A percentile compares a stretch with the other conserved stretches of the same genome.
These are phyloP conservation scores for Sitta europaea DNA, from an alignment of 2,113 vertebrate species.

Conservation along the genomic window DNA sequence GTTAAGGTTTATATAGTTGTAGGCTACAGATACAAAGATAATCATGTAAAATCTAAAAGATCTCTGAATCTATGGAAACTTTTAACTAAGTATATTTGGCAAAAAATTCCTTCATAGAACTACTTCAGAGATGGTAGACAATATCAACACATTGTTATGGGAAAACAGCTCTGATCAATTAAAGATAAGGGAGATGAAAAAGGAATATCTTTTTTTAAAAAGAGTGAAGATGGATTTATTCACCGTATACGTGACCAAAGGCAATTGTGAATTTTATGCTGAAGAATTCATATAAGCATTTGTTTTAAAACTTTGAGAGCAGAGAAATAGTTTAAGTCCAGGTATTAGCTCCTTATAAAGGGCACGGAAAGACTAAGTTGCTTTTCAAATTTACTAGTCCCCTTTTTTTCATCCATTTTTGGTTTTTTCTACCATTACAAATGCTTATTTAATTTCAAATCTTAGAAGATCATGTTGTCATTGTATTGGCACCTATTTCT, in stretches of 20 bases:
- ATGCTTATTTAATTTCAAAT: not conserved
- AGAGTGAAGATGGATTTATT: not conserved
- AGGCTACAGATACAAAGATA: not conserved
- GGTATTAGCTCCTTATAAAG: not conserved
- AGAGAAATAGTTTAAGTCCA: not conserved
- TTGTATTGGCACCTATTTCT: not conserved
- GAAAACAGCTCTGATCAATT: not conserved
- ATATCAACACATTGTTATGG: not conserved
- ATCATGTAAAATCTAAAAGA: not conserved
- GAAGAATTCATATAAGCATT: not conserved
- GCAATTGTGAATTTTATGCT: not conserved
- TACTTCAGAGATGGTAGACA: not conserved
- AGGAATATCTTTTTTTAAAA: not conserved
- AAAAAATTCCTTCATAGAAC: not conserved
- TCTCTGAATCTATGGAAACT: not conserved
- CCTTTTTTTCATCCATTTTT: not conserved
- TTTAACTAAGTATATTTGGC: not conserved
- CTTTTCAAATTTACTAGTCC: not conserved
- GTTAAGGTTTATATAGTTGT: not conserved
- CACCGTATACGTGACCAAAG: not conserved
- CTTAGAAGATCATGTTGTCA: not conserved
- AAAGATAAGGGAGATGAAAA: not conserved
- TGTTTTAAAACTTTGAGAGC: not conserved
- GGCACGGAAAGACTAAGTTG: not conserved
- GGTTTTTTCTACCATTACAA: not conserved